Conservation (phyloP, 2,888 invertebrate genomes). For the Pocota personata region DNA sequence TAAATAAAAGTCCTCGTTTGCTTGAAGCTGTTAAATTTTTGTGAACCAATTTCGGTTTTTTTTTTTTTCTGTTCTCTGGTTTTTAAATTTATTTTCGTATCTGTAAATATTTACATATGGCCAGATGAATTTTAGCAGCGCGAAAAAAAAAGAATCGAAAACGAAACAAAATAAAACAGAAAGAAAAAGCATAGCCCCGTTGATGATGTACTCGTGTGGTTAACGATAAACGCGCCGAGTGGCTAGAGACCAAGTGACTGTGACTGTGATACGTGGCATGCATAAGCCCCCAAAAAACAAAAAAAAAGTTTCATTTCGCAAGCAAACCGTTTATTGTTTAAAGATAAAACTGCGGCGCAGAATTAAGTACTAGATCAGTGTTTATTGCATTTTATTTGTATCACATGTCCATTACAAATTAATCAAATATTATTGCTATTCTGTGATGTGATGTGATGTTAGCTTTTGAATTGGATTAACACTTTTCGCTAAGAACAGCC, state of each 20-base stretch:
- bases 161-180: background rate
- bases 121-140: constrained; percentile 20
- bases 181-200: background rate
- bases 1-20: background rate
- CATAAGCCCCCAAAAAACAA: background rate
- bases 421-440: background rate
- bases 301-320: background rate
- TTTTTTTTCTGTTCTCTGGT: no score
- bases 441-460: background rate
- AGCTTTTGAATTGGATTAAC: constrained; percentile 7
- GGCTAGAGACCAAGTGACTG: constrained; percentile 36
- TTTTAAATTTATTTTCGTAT: constrained; percentile 32
- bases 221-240: constrained; percentile 12
- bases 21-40: background rate
- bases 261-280: constrained; percentile 25
- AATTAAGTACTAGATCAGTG: background rate
- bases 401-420: constrained; percentile 17
- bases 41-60: background rate
- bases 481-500: background rate
- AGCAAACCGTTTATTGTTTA: constrained; percentile 6
- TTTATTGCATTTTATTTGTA: background rate
- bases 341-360: constrained; percentile 24
- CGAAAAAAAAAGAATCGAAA: background rate
- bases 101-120: constrained; percentile 57
- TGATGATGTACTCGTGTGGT: constrained; percentile 13